These are phyloP conservation scores for Picathartes gymnocephalus DNA, from an alignment of 2,113 vertebrate genomes.

Conservation along the genomic window DNA sequence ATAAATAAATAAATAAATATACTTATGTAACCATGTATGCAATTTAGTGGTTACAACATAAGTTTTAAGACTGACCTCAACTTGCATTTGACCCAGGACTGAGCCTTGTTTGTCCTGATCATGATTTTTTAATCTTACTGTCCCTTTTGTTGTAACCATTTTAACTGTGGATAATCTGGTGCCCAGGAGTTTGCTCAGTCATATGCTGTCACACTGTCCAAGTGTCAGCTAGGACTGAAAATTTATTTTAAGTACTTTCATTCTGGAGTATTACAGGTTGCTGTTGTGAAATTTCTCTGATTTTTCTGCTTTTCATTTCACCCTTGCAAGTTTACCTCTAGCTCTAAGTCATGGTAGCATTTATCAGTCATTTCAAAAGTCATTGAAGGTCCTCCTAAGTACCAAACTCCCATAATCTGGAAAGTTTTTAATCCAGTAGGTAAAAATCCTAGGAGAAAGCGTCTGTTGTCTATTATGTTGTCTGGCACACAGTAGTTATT, in stretches of 20 bases:
- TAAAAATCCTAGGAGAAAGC: background rate
- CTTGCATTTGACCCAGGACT: background rate
- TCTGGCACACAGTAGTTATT: background rate
- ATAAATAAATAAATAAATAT: background rate
- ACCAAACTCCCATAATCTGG: background rate
- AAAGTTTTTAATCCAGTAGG: background rate
- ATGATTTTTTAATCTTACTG: background rate
- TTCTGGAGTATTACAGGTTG: background rate
- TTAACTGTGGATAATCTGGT: background rate
- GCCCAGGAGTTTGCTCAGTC: background rate
- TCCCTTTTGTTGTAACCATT: background rate
- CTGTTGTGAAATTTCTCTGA: background rate
- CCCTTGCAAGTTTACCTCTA: background rate
- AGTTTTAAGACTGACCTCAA: background rate
- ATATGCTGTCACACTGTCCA: rapidly evolving
- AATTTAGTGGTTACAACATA: background rate
- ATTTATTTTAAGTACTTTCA: background rate
- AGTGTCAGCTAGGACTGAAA: background rate
- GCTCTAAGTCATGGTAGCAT: background rate
- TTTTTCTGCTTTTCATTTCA: background rate
- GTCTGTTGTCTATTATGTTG: background rate
- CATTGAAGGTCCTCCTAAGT: background rate
- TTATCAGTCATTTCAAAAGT: background rate
- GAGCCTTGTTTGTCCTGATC: background rate
- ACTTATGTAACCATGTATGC: background rate